These are phyloP conservation scores for Scomber japonicus DNA, from an alignment of 2,113 vertebrate species.

Conservation along the genomic window DNA sequence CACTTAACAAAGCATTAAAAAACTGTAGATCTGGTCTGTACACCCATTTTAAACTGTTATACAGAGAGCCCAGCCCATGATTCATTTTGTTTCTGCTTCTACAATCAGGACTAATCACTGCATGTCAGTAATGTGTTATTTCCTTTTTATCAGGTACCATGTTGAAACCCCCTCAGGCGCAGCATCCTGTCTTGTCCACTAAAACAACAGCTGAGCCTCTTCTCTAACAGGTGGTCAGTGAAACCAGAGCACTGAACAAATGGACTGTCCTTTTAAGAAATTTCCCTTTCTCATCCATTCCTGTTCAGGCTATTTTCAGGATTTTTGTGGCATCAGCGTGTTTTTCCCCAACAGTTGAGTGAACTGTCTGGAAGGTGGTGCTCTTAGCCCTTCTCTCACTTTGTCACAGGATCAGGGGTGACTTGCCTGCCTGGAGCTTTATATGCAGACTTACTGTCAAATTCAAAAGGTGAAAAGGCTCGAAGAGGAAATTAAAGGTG, in stretches of 20 bases:
- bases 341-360: slow-evolving; percentile 23
- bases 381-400: slow-evolving; percentile 3
- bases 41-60: too few species aligned
- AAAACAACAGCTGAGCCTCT: slow-evolving; percentile 49
- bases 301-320: slow-evolving; percentile 25
- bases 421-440: background rate
- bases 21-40: too few species aligned
- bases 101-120: background rate
- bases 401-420: background rate
- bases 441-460: background rate
- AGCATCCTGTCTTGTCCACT: background rate
- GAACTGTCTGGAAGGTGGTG: background rate
- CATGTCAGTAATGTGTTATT: background rate
- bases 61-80: too few species aligned
- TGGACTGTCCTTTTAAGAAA: slow-evolving; percentile 23
- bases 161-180: too few species aligned
- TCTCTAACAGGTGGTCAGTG: slow-evolving; percentile 52
- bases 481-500: background rate
- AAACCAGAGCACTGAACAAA: slow-evolving; percentile 45
- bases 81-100: background rate
- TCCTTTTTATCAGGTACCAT: background rate
- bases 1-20: too few species aligned
- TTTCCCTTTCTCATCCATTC: slow-evolving; percentile 31
- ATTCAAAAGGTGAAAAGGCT: background rate
- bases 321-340: slow-evolving; percentile 34